Evolutionary conservation across 2,113 vertebrate species (phyloP), one percentile per base, ranked within the genome.

Genomic region (Promerops cafer): DNA sequence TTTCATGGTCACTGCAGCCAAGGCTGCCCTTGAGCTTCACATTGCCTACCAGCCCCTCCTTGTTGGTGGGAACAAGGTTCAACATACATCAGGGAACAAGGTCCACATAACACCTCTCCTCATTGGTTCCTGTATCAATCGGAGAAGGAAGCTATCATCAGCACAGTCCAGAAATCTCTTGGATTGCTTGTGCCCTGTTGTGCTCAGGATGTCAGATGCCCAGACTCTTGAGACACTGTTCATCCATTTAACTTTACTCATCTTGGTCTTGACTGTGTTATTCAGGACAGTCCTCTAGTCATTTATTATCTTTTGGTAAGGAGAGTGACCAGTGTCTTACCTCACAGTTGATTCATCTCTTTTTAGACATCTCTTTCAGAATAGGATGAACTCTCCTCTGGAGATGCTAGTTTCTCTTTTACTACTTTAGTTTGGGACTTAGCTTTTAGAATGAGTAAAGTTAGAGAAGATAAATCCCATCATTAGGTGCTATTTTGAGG

Each of bases 71-170:
- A 71, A 22, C 9, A 22, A 54, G 4, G 13, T 40, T 20, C 30
- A 35, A 12, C 10, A 26, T 2, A 54, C n/a, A 47, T 40, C n/a
- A 70, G 16, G n/a, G 24, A n/a, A 17, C 28, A 40, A 47, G 19
- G 16, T n/a, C 13, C 40, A 63, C 50, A 56, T 31, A 49, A 17
- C 31, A 49, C 17, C 30, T 35, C 31, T 49, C 35, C 21, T 49
- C 0, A 0, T 10, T 49, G 11, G 26, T 24, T 54, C 6, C 24
- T 71, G 7, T 49, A 31, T 35, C 49, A 56, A 26, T 19, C 71
- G 50, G 21, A 35, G 26, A 71, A 49, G 35, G 42, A 64, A 49
- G 26, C 16, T 42, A 31, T 40, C 11, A 22, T 40, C 57, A 71
- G 12, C 9, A 18, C 18, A 35, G 16, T 42, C 17, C 56, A 53